Base-by-base conservation (phyloP, 2,113 vertebrate species). In the Grammomys dolichurus region DNA sequence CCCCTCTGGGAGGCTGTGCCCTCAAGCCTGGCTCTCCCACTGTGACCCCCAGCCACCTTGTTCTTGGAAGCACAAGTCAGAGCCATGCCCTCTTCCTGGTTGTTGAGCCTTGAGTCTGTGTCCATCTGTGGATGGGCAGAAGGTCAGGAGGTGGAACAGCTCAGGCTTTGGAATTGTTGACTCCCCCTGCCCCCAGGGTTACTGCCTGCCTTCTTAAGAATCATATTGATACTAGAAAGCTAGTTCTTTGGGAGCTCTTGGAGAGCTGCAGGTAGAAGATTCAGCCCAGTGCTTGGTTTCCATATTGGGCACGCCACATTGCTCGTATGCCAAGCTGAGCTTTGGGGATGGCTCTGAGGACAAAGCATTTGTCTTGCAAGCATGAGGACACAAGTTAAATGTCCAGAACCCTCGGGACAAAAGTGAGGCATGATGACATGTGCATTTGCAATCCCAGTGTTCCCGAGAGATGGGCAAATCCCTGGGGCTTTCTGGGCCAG, bases 111-210 rank as follows among this genome's bases (percentile, higher is more conserved):
- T 40, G 24, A 36, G 65, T 48, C 14, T 3, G 12, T 26, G 1
- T 33, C 12, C 36, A 19, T 1, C 70, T 88, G 77, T 19, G 46
- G 87, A 43, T 7, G 9, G 0, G 14, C 19, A 14, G 46, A 54
- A 75, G 20, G 40, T 36, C 0, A 46, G 31, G n/a, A 2, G 1
- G 1, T 72, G 20, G 26, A 8, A 13, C 7, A n/a, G 20, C 33
- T 2, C 22, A 26, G 36, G 4, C 13, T 14, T 46, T 12, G 16
- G 48, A 19, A 28, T 2, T 0, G 22, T 7, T 20, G 33, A 17
- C 33, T n/a, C 67, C 65, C 33, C 31, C 7, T 2, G 40, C 4
- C 1, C 26, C 7, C 48, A 1, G 3, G 76, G n/a, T 40, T 89
- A 17, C 33, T 10, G 4, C 40, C 75, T 40, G 36, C 73, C 63